Evolutionary conservation across 2,888 invertebrate species (phyloP).

Genomic region (Ophion slaviceki): DNA sequence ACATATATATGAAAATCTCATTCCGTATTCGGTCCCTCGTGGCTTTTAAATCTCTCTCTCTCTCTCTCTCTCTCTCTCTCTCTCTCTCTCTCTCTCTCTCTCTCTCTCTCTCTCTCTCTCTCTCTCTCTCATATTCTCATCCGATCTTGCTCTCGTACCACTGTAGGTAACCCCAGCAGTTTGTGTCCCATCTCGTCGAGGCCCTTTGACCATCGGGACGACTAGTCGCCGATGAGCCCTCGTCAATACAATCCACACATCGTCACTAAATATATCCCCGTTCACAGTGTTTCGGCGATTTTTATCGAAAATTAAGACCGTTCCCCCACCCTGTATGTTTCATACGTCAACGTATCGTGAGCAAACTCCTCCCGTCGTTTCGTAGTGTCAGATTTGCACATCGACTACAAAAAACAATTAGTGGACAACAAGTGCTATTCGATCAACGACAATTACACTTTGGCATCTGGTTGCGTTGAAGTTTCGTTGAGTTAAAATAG

Average conservation of each 20-base stretch:
- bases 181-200: constrained; percentile 55
- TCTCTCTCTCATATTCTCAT: constrained; percentile 35
- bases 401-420: not conserved
- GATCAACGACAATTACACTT: not conserved
- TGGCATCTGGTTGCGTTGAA: not conserved
- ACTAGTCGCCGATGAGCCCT: constrained; percentile 57
- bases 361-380: not conserved
- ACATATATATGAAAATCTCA: constrained; percentile 49
- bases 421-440: not conserved
- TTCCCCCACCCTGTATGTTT: no score
- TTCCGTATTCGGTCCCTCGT: constrained; percentile 65
- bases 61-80: constrained; percentile 36
- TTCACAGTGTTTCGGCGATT: not conserved
- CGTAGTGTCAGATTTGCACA: not conserved
- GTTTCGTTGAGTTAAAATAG: no score
- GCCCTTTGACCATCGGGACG: constrained; percentile 66
- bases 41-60: constrained; percentile 41
- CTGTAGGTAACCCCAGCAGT: constrained; percentile 59
- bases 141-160: constrained; percentile 45
- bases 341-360: not conserved
- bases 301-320: not conserved
- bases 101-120: constrained; percentile 20
- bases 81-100: constrained; percentile 35
- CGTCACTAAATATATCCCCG: constrained; percentile 7
- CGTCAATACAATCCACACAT: constrained; percentile 24